Base-by-base conservation (phyloP, 2,113 vertebrate species). In the Ciconia maguari region DNA sequence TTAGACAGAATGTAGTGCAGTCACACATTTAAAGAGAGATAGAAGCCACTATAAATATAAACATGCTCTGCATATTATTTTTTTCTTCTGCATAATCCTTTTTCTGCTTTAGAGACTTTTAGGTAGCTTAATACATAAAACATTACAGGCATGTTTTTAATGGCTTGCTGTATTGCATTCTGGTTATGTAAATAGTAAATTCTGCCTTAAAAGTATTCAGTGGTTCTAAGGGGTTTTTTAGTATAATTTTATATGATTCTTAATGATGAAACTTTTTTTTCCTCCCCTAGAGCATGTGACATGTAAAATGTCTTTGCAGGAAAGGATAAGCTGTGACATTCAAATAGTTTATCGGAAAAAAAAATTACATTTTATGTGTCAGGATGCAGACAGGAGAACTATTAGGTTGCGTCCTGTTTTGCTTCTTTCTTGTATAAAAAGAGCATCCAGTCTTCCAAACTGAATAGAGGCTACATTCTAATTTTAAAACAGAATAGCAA, bases 21-120 rank as follows among this genome's bases (percentile, higher is more conserved):
- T 90, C 93, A 22, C 83, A 71, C n/a, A n/a, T 89, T 96, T 93
- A 89, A 95, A 96, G 82, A 96, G 65, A 94, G 42, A 61, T 7
- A 62, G 69, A 81, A 84, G 57, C 68, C 48, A 55, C 30, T 92
- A 44, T 88, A 95, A 94, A 95, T 85, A 90, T 96, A 94, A 97
- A 52, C 26, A 52, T 72, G 26, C 16, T 94, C 64, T 72, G 75
- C 65, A 65, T 87, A 14, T 81, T 71, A 57, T 41, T 41, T 68
- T 88, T 96, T 93, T 57, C 49, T 72, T 94, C 70, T 57, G 44
- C 55, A 60, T 84, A 29, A 75, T 84, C 61, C 26, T 51, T 65
- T 97, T 92, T 97, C 78, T 94, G 32, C 75, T 84, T 91, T 72
- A 90, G 65, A 91, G 25, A 24, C 14, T 81, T 93, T 90, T 85